A percentile compares a stretch with the other conserved stretches of the same genome.
These are phyloP conservation scores for Cepaea nemoralis DNA, from an alignment of 1,140 invertebrate genomes.

Conservation along the genomic window DNA sequence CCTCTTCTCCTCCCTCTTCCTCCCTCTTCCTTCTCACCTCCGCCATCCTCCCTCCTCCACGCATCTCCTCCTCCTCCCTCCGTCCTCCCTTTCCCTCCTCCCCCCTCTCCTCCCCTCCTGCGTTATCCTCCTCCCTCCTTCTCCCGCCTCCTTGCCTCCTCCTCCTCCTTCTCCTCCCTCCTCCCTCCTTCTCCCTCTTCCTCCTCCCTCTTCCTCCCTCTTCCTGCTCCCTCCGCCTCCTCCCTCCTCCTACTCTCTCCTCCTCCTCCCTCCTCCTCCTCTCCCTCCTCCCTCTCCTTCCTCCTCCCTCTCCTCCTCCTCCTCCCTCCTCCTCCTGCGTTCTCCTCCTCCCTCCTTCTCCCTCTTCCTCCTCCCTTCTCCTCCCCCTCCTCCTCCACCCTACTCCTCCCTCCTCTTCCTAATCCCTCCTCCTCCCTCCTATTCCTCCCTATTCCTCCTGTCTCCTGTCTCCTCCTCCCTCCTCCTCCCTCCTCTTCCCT, in stretches of 20 bases:
- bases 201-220: not conserved
- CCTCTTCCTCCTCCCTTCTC: not conserved
- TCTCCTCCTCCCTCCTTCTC: constrained; percentile 8
- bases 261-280: too few relatives aligned
- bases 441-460: too few relatives aligned
- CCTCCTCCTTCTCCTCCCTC: constrained; percentile 8
- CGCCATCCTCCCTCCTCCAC: not conserved
- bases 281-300: not conserved
- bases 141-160: too few relatives aligned
- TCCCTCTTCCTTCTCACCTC: not conserved
- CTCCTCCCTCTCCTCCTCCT: too few relatives aligned
- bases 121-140: too few relatives aligned
- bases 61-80: too few relatives aligned
- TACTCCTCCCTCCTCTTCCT: not conserved
- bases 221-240: too few relatives aligned
- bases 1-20: not conserved
- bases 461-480: too few relatives aligned
- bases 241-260: too few relatives aligned
- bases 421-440: too few relatives aligned
- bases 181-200: not conserved
- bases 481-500: constrained; percentile 8
- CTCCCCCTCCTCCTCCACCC: not conserved
- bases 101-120: too few relatives aligned
- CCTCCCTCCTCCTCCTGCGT: not conserved
- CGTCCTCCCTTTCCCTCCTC: too few relatives aligned